Evolutionary conservation across 2,113 vertebrate genomes (phyloP), one percentile per base, ranked within the genome.

Genomic region (Stercorarius parasiticus): DNA sequence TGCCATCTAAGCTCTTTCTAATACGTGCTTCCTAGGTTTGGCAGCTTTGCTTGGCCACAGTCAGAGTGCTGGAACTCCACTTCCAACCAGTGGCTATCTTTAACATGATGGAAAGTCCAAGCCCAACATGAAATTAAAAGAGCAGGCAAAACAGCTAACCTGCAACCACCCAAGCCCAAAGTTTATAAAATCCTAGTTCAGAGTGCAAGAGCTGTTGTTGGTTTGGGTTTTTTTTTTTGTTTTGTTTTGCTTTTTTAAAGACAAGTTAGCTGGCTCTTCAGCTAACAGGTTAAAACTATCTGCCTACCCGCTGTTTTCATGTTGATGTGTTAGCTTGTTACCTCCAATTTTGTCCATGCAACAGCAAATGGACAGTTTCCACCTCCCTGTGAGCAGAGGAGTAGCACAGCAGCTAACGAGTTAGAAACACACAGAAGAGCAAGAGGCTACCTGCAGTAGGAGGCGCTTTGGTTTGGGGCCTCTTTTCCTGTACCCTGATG

Each of bases 401-500:
- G 67, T 76, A 95, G 71, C 71, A 73, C 36, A 88, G 50, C 74
- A 69, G 58, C 82, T 91, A 88, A 72, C 0, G 1, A 87, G 42
- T 83, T 67, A 96, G 81, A 93, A 92, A 94, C 26, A 90, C 40
- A 71, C 27, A 85, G 74, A 85, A 71, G 30, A 93, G 43, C 67
- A 95, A 96, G 74, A 89, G 53, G 83, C 92, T 99, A 99, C 99
- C 99, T 99, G 98, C 97, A 99, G 97, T 72, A 99, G 97, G 72
- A 99, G 98, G 67, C 98, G 98, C 96, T 99, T 98, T 77, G 99
- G 99, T 97, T 99, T 98, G 90, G 99, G 98, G n/a, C 99, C 99
- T 98, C 99, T 99, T 98, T 98, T 99, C 94, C 99, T 98, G 96
- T 99, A 99, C 82, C 99, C 99, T n/a, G 99, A 98, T 16, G 99